Base-by-base conservation (phyloP, 2,888 invertebrate genomes). In the Dryadula phaetusa region DNA sequence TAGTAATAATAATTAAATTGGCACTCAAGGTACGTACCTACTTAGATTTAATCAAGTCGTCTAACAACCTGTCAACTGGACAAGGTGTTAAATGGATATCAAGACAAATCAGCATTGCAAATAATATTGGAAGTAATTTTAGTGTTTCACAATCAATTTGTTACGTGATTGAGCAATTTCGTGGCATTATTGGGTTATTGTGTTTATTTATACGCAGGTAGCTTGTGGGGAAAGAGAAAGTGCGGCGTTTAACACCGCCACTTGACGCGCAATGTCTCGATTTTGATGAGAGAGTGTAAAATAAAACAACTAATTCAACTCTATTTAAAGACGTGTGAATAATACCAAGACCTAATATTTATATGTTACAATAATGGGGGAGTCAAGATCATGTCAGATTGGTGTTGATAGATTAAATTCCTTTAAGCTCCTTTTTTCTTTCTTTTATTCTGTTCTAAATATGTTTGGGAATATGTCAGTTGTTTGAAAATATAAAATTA, bases 71-170 rank as follows among this genome's bases (percentile, higher is more conserved):
- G 56, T 22, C 44, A 25, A 37, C 25, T 56, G n/a, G 22, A 66
- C 62, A 65, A 70, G 65, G 65, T 70, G 65, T 68, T 68, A 58
- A 68, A 58, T 65, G 63, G 58, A 65, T 62, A 68, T 62, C 65
- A 70, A 64, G 64, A 56, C 61, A 67, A 70, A 70, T 67, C 56
- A 52, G 34, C 42, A 47, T 68, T 56, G 56, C 62, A 60, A 65
- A 68, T 25, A 32, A 61, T 32, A 54, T 32, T 42, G 54, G 62
- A 65, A 56, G 61, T 62, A 61, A 65, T 62, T 65, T 54, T n/a
- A 22, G 25, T 44, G 34, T 68, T 56, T 65, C 49, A 58, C 62
- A 69, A 69, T 49, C 16, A 25, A 40, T 56, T 28, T 16, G 16
- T 52, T 32, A 16, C n/a, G n/a, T n/a, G n/a, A n/a, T n/a, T n/a